Evolutionary conservation across 2,797 vertebrate genomes (phyloP), one percentile per base, ranked within the genome.

Genomic region (Pelochelys cantorii): DNA sequence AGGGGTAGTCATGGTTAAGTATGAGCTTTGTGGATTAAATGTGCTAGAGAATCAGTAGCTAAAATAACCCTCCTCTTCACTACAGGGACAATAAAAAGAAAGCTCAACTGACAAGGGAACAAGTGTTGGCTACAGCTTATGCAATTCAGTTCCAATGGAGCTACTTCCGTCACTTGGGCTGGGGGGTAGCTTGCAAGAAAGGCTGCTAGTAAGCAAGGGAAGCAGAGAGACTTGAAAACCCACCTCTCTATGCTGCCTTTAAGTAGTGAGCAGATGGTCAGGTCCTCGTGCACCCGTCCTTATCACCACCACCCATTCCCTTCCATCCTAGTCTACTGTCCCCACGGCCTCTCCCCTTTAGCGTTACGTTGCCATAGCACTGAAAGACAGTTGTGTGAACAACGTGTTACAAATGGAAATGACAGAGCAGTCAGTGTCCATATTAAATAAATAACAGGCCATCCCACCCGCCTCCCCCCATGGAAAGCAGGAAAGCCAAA

Each of bases 181-280:
- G 2, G 6, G 18, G 17, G 54, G 54, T n/a, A 34, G 65, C 68
- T 71, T 37, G 34, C n/a, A 71, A 71, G 68, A 71, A 71, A 34
- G 68, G 20, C 10, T 71, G 34, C 68, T 71, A 71, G 34, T 37
- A 71, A 71, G 68, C 34, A 37, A 27, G 82, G 60, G 71, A 87
- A 27, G 42, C 42, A 52, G 74, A 77, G 42, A 52, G n/a, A 71
- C 86, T 88, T 77, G 62, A 84, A 81, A 88, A 87, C 92, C 92
- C 92, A 93, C 92, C 92, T 93, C 92, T 57, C 84, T 81, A n/a
- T 53, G n/a, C 57, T 29, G 92, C 85, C 86, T 62, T 81, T 71
- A 71, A 52, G 74, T 17, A 48, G 74, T 14, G 68, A 71, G 42
- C 12, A 52, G 74, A 77, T 52, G 74, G 27, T 18, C 68, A 77